Evolutionary conservation across 2,113 vertebrate genomes (phyloP), one percentile per base, ranked within the genome.

Genomic region (Halichoerus grypus): DNA sequence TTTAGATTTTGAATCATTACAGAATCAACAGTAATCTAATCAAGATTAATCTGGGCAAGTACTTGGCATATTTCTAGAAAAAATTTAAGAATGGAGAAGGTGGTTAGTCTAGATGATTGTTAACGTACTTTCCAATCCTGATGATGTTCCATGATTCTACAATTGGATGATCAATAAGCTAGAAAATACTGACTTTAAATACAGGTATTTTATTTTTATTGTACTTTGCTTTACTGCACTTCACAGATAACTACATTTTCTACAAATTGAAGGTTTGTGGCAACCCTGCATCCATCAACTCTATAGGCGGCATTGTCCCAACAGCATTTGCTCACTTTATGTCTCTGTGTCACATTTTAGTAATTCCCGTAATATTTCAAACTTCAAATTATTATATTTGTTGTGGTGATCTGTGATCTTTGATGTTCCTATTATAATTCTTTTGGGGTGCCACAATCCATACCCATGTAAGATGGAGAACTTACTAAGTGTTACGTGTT

Each of bases 111-210:
- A 36, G 18, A 59, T 26, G 18, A 61, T 4, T 63, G 42, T 36
- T 84, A 61, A 71, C 31, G 26, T 72, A 39, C 55, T 36, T 92
- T 86, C 63, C 4, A 86, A 74, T 19, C 28, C 4, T 81, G 26
- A 91, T 8, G 53, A 91, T 8, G 53, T 5, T 39, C 83, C 19
- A 74, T 7, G 5, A 55, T 42, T 86, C 63, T 85, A 13, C 46
- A 82, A 77, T 2, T 71, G 3, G n/a, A 86, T 49, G 46, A 81
- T 53, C 26, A 86, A 10, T 88, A 84, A 74, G 33, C 16, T 49
- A 67, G 63, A 81, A 95, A 84, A 88, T 26, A 22, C 14, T 19
- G 28, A 51, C 76, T 92, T 94, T 74, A 92, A 85, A 65, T 31
- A 74, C 39, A 74, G 11, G 36, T 74, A 74, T 74, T 65, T 65